phyloP scores from a whole-genome alignment of 92 coral and sea anemone species.

The Diadumene lineata region DNA sequence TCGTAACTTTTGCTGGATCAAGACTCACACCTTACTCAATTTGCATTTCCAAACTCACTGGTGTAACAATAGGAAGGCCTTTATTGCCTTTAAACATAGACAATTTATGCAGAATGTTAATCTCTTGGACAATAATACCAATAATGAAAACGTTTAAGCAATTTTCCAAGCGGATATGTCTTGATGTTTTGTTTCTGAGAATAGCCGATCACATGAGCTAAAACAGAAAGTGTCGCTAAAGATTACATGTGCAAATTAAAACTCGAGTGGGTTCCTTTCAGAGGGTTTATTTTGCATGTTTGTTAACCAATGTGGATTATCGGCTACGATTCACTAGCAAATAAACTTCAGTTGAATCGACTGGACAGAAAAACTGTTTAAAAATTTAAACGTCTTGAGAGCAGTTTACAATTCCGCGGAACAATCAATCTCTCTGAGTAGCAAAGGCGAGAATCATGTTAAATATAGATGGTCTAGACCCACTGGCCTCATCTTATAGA shows the following conservation, averaged over 20 bases:
- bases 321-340: neutral
- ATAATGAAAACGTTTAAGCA: neutral
- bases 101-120: constrained; percentile 9
- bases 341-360: neutral
- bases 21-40: constrained; percentile 13
- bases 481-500: neutral
- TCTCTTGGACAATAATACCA: neutral
- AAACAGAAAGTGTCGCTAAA: neutral
- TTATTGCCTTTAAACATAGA: constrained; percentile 4
- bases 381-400: constrained; percentile 6
- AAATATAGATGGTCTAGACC: neutral
- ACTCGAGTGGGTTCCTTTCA: neutral
- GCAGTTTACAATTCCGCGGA: constrained; percentile 5
- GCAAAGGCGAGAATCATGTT: neutral
- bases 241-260: neutral
- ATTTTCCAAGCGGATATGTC: constrained; percentile 1
- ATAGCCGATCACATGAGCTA: neutral
- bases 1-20: constrained; percentile 4
- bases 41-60: constrained; percentile 22
- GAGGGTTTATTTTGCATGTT: neutral
- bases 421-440: neutral
- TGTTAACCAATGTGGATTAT: neutral
- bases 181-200: neutral
- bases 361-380: neutral
- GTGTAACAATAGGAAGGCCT: neutral